Evolutionary conservation across 2,888 invertebrate genomes (phyloP).

Genomic region (Zeuzera pyrina): DNA sequence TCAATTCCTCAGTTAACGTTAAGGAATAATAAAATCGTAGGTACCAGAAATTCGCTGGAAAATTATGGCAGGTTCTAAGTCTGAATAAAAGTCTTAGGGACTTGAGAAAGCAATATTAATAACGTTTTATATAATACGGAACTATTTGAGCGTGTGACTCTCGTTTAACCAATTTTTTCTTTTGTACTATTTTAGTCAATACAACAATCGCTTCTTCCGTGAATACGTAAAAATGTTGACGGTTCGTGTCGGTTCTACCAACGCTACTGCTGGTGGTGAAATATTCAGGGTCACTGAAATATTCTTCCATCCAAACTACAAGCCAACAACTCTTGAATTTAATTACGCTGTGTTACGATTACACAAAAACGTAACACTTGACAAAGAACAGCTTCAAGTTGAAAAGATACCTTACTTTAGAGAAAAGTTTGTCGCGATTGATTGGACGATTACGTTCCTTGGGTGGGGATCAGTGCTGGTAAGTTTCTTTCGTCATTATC

Average conservation of each 20-base stretch:
- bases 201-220: slow-evolving; percentile 60
- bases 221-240: slow-evolving; percentile 60
- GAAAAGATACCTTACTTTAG: slow-evolving; percentile 28
- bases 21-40: no score
- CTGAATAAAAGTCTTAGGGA: no score
- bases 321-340: slow-evolving; percentile 49
- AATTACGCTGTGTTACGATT: slow-evolving; percentile 49
- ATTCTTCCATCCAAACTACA: slow-evolving; percentile 64
- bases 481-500: slow-evolving; percentile 20
- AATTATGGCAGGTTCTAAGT: no score
- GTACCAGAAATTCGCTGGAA: no score
- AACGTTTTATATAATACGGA: no score
- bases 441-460: slow-evolving; percentile 41
- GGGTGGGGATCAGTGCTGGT: slow-evolving; percentile 64
- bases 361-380: slow-evolving; percentile 41
- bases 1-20: no score
- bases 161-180: no score
- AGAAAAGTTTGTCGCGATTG: slow-evolving; percentile 32
- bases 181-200: no score
- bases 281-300: slow-evolving; percentile 42
- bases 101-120: no score
- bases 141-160: no score
- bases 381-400: slow-evolving; percentile 16
- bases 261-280: slow-evolving; percentile 51
- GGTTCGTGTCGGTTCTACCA: slow-evolving; percentile 49